A percentile compares a stretch with the other conserved stretches of the same genome.
Evolutionary conservation across 2,113 vertebrate genomes (phyloP).

Genomic region (Cygnus atratus): DNA sequence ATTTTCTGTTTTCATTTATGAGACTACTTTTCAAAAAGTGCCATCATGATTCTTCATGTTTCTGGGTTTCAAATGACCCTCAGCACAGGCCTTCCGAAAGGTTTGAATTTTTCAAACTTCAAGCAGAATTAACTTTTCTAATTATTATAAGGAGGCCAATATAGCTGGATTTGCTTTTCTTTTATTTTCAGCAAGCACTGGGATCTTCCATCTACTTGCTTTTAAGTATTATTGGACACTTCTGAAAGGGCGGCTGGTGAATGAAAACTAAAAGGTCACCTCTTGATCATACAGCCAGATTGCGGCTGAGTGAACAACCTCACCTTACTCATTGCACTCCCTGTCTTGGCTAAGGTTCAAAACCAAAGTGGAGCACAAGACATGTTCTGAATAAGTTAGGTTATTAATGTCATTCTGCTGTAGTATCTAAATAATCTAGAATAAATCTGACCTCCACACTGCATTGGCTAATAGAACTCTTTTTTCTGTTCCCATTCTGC

Average conservation of each 20-base stretch:
- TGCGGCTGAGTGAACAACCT: not conserved
- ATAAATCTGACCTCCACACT: not conserved
- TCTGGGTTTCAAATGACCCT: not conserved
- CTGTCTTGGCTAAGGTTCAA: not conserved
- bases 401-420: not conserved
- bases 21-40: not conserved
- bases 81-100: not conserved
- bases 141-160: not conserved
- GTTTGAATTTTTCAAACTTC: not conserved
- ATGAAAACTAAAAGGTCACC: not conserved
- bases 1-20: not conserved
- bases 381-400: not conserved
- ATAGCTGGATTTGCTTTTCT: not conserved
- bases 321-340: not conserved
- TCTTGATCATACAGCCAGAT: not conserved
- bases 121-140: not conserved
- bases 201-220: not conserved
- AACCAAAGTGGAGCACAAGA: not conserved
- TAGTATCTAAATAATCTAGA: not conserved
- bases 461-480: not conserved
- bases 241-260: not conserved
- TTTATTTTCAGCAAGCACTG: not conserved
- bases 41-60: not conserved
- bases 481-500: not conserved
- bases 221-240: not conserved